A percentile compares a stretch with the other conserved stretches of the same genome.
phyloP scores from a whole-genome alignment of 2,888 invertebrate genomes.

The Apotomis capreana region DNA sequence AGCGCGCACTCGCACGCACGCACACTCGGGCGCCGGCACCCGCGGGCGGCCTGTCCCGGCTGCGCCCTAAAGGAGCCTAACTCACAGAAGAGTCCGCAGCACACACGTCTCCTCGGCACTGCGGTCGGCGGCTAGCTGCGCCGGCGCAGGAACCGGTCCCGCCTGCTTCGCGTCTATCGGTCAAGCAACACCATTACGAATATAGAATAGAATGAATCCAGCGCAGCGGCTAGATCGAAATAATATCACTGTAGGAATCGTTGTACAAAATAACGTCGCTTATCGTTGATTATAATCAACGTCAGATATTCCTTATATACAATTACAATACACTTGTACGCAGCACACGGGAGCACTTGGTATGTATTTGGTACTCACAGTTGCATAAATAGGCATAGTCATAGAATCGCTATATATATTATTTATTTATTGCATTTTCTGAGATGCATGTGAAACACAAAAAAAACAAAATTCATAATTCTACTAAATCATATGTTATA shows the following conservation, averaged over 20 bases:
- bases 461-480: too few relatives aligned
- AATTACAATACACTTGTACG: too few relatives aligned
- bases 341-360: too few relatives aligned
- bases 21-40: not conserved
- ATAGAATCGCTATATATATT: too few relatives aligned
- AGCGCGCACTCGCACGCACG: conserved; percentile 2
- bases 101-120: not conserved
- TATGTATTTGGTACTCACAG: too few relatives aligned
- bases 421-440: too few relatives aligned
- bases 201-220: conserved; percentile 7
- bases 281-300: too few relatives aligned
- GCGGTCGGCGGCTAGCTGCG: conserved; percentile 11
- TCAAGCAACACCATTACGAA: conserved; percentile 9
- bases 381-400: too few relatives aligned
- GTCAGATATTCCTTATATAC: too few relatives aligned
- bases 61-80: not conserved
- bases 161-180: conserved; percentile 7
- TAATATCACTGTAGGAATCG: not conserved
- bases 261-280: not conserved
- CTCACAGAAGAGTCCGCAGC: not conserved
- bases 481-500: too few relatives aligned
- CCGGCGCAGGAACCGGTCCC: conserved; percentile 34
- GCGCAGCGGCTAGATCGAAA: not conserved
- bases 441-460: too few relatives aligned
- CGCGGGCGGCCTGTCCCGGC: not conserved